phyloP scores from a whole-genome alignment of 2,888 invertebrate genomes.

The Campoplex capitator region DNA sequence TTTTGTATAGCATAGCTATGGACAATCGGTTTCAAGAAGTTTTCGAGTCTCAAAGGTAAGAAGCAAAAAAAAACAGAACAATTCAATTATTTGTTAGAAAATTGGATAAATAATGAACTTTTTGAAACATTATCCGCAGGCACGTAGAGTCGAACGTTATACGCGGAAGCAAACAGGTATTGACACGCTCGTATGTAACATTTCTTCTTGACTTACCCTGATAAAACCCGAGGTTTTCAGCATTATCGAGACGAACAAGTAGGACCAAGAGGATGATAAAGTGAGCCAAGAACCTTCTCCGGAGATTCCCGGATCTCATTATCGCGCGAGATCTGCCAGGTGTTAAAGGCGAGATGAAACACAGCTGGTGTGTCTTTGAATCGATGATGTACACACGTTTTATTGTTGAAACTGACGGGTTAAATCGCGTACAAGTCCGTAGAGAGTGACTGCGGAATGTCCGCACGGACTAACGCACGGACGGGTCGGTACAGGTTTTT shows the following conservation, averaged over 20 bases:
- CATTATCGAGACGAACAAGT: conserved; percentile 75
- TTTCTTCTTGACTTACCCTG: conserved; percentile 76
- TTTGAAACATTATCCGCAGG: background rate
- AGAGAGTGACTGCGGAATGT: background rate
- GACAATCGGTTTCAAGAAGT: background rate
- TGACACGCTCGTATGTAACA: background rate
- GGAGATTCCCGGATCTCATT: conserved; percentile 75
- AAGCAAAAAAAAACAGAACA: background rate
- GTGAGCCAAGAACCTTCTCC: conserved; percentile 73
- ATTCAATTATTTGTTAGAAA: background rate
- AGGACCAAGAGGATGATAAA: conserved; percentile 72
- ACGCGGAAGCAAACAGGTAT: background rate
- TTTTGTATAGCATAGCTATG: background rate
- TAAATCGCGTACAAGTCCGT: background rate
- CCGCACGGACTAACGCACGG: background rate
- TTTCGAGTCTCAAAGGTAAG: background rate
- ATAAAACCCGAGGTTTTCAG: conserved; percentile 79
- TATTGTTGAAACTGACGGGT: background rate
- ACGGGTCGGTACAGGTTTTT: conserved; percentile 69
- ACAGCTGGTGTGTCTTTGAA: conserved; percentile 63
- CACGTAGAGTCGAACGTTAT: background rate
- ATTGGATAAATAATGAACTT: background rate
- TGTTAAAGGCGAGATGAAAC: conserved; percentile 56
- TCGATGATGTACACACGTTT: background rate
- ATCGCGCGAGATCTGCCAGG: conserved; percentile 70